Base-by-base conservation (phyloP, 2,888 invertebrate species). In the Melieria crassipennis region DNA sequence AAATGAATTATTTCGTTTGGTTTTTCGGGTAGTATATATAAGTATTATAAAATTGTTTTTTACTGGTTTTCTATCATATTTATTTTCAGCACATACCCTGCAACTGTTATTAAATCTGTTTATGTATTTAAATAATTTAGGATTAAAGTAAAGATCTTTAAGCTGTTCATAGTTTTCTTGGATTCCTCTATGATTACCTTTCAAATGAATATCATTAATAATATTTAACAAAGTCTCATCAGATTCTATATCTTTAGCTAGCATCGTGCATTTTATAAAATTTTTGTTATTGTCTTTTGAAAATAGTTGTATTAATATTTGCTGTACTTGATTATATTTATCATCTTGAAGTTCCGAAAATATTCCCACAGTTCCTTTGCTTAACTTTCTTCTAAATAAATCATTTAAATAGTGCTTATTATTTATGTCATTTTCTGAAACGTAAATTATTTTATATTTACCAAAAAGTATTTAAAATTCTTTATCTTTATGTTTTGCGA, bases 211-310 rank as follows among this genome's bases (percentile, higher is more conserved):
- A 16, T 57, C 56, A 5, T 72, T 62, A 46, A 73, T 71, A 16
- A 69, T 61, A 4, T 65, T 45, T 42, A 62, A 62, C 10, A 72
- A 46, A 11, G 58, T 56, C 43, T 73, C 73, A 42, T 70, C 73
- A 55, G 46, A 58, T 5, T 48, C 47, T 46, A 72, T 47, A 60
- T 73, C 75, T 5, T 42, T 58, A 11, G 72, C 73, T 50, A 73
- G n/a, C 55, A 70, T 72, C 47, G 64, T 66, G 58, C 72, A 72
- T 30, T 63, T 75, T 5, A 75, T 65, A 69, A 75, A 75, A 57
- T 70, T 75, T 43, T 72, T 30, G 47, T 68, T 42, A 16, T 43
- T 16, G 65, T 69, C 50, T 48, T 67, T 58, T 47, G 62, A 47
- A 47, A 62, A 62, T 13, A 62, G 62, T 62, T 43, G 5, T 10